A percentile compares a stretch with the other conserved stretches of the same genome.
These are phyloP conservation scores for Aphaenogaster ashmeadi DNA, from an alignment of 1,140 invertebrate genomes.

Conservation along the genomic window DNA sequence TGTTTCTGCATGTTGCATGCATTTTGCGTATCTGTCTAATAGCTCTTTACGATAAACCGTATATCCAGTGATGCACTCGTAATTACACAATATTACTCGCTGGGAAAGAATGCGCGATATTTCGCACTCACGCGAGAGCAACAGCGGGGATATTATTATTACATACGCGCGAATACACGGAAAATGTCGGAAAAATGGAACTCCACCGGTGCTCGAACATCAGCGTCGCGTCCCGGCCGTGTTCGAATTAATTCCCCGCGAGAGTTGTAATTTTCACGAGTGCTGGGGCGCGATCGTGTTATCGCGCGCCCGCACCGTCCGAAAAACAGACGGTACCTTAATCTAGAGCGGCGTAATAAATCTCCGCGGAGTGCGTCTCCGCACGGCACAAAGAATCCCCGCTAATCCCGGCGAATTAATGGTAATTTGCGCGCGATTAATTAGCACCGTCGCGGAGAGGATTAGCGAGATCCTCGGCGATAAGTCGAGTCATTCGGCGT, in stretches of 20 bases:
- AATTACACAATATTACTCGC: conserved; percentile 31
- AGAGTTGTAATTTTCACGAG: conserved; percentile 58
- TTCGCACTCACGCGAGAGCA: conserved; percentile 21
- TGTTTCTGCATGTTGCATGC: neutral
- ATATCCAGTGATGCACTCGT: conserved; percentile 1
- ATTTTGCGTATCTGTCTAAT: conserved; percentile 20
- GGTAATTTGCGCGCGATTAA: conserved; percentile 67
- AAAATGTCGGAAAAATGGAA: conserved; percentile 45
- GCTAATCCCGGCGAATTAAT: conserved; percentile 65
- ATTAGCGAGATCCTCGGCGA: conserved; percentile 43
- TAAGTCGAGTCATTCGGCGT: conserved; percentile 53
- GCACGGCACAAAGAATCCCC: conserved; percentile 47
- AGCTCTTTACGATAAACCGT: conserved; percentile 6
- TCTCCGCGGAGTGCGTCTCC: conserved; percentile 48
- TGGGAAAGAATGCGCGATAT: conserved; percentile 32
- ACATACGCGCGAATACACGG: conserved; percentile 4
- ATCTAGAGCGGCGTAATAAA: conserved; percentile 56
- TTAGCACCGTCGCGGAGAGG: conserved; percentile 58
- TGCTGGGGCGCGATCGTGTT: conserved; percentile 42
- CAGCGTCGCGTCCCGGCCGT: conserved; percentile 10
- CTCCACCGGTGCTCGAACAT: conserved; percentile 15
- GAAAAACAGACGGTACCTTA: conserved; percentile 56
- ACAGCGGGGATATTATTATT: conserved; percentile 40
- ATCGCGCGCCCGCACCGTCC: conserved; percentile 25
- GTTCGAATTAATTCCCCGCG: conserved; percentile 63